Percentiles rank a stretch among this genome's conserved stretches.
phyloP scores from a whole-genome alignment of 2,113 vertebrate genomes.

The Lontra canadensis region DNA sequence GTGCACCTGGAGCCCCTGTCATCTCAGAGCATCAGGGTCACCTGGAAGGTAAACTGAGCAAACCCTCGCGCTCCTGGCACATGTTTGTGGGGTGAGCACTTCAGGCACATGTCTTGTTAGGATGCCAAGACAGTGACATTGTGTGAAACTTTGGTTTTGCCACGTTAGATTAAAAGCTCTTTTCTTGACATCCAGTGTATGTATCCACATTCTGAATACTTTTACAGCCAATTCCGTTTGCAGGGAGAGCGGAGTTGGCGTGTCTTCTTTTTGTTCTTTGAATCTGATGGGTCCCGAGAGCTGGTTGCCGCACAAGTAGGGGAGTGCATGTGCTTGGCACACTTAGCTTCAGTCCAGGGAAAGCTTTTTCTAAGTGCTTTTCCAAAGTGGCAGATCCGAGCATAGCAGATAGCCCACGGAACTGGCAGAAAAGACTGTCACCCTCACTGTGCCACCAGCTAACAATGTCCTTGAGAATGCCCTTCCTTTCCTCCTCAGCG shows the following conservation, averaged over 20 bases:
- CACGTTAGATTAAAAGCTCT: neutral
- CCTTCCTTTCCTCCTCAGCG: rapidly evolving
- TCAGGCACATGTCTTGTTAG: neutral
- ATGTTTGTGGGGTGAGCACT: rapidly evolving
- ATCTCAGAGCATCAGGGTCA: constrained; percentile 97
- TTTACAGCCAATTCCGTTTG: no score
- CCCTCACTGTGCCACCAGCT: rapidly evolving
- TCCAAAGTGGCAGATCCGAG: rapidly evolving
- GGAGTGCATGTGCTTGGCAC: rapidly evolving
- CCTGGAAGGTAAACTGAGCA: constrained; percentile 93
- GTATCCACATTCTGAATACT: neutral
- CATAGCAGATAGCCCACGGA: rapidly evolving
- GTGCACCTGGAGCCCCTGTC: constrained; percentile 96
- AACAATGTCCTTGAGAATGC: rapidly evolving
- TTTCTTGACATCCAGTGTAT: neutral
- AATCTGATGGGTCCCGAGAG: neutral
- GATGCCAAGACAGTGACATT: neutral
- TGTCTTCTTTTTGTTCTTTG: neutral
- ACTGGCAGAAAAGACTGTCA: neutral
- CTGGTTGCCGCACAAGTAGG: neutral
- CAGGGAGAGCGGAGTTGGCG: neutral
- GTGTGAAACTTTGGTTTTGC: neutral
- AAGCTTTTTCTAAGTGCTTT: neutral
- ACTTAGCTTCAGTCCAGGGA: rapidly evolving
- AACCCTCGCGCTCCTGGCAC: rapidly evolving